phyloP scores from a whole-genome alignment of 1,140 invertebrate species.

The Trichogramma pretiosum region DNA sequence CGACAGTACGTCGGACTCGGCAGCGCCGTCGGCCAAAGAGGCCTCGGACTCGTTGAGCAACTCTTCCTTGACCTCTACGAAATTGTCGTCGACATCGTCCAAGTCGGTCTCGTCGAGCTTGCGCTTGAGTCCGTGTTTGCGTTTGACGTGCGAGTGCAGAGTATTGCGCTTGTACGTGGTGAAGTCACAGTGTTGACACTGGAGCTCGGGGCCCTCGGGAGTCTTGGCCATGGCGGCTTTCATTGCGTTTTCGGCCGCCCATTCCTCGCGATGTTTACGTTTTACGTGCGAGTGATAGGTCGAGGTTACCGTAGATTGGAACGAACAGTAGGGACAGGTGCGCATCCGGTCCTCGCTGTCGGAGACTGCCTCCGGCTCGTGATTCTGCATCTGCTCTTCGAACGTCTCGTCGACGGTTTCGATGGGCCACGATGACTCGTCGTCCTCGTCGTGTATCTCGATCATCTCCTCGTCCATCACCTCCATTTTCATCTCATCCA shows the following conservation, averaged over 20 bases:
- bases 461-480: neutral
- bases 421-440: slow-evolving; percentile 6
- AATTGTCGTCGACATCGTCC: neutral
- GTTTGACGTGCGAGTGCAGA: neutral
- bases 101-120: neutral
- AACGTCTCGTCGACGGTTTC: neutral
- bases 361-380: neutral
- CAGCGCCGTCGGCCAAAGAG: too few relatives aligned
- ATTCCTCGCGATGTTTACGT: slow-evolving; percentile 6
- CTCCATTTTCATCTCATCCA: neutral
- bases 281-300: slow-evolving; percentile 14
- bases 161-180: neutral
- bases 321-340: slow-evolving; percentile 1
- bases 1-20: too few relatives aligned
- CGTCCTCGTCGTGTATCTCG: neutral
- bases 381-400: neutral
- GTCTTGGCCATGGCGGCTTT: neutral
- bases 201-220: neutral
- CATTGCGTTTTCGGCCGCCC: neutral
- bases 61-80: neutral
- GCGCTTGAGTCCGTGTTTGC: neutral
- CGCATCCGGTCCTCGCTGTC: neutral
- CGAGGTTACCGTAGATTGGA: neutral
- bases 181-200: neutral
- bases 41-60: neutral